Percentiles rank a stretch among this genome's conserved stretches.
phyloP scores from a whole-genome alignment of 2,113 vertebrate species.

The Apaloderma vittatum region DNA sequence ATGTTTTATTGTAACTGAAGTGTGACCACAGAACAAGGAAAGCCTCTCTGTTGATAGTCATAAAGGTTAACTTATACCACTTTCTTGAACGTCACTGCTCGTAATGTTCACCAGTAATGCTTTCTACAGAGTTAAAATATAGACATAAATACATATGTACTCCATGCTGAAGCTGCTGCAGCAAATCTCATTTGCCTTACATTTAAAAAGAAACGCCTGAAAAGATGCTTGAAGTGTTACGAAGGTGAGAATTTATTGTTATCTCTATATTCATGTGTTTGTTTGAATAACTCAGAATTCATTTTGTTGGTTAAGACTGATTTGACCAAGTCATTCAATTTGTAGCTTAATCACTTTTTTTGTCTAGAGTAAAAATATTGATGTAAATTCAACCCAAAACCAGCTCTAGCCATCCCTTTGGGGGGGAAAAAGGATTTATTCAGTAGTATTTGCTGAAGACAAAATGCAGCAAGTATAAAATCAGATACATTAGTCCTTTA shows the following conservation, averaged over 20 bases:
- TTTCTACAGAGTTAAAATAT: conserved; percentile 68
- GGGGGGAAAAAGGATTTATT: background rate
- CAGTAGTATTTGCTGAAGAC: conserved; percentile 26
- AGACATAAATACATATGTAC: conserved; percentile 42
- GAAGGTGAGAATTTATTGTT: conserved; percentile 27
- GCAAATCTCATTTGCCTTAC: conserved; percentile 57
- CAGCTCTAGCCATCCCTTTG: background rate
- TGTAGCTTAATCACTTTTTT: conserved; percentile 58
- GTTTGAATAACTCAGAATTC: conserved; percentile 33
- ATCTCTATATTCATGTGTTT: conserved; percentile 35
- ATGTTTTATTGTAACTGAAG: conserved; percentile 69
- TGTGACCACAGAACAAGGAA: conserved; percentile 50
- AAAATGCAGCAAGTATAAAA: conserved; percentile 25
- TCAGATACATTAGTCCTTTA: conserved; percentile 12
- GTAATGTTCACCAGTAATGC: background rate
- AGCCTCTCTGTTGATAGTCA: background rate
- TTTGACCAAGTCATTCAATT: conserved; percentile 51
- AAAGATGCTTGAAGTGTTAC: background rate
- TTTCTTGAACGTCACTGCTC: conserved; percentile 39
- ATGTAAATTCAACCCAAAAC: conserved; percentile 37
- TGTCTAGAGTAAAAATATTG: conserved; percentile 59
- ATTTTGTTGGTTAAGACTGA: conserved; percentile 52
- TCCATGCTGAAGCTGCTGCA: conserved; percentile 46
- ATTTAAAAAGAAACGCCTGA: background rate
- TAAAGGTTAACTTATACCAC: conserved; percentile 33